A percentile compares a stretch with the other conserved stretches of the same genome.
Conservation (phyloP, 2,797 vertebrate species). For the Coccyzus lansbergi region DNA sequence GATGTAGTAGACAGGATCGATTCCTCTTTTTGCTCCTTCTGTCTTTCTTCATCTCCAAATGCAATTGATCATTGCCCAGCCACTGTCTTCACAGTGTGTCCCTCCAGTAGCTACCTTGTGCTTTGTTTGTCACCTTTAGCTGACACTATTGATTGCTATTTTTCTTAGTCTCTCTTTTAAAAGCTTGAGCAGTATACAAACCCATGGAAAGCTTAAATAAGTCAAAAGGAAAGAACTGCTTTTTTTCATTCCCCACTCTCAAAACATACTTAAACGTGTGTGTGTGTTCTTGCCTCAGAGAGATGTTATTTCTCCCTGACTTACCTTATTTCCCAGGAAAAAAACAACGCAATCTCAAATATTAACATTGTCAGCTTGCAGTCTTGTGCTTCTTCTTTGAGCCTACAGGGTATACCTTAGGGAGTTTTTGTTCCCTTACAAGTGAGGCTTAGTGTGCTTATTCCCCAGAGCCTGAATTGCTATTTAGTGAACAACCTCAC, state of each 20-base stretch:
- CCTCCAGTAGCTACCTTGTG: neutral
- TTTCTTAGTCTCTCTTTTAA: conserved; percentile 34
- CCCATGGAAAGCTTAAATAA: neutral
- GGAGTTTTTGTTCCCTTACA: conserved; percentile 46
- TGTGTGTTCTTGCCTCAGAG: conserved; percentile 20
- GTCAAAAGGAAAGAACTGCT: conserved; percentile 31
- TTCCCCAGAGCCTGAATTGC: neutral
- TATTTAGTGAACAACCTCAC: conserved; percentile 22
- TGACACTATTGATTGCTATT: conserved; percentile 44
- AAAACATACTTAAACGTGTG: neutral
- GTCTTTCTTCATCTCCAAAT: conserved; percentile 33
- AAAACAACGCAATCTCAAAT: conserved; percentile 27
- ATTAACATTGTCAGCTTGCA: conserved; percentile 42
- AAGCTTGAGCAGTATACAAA: conserved; percentile 39
- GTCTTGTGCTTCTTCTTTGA: neutral
- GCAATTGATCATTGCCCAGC: conserved; percentile 39
- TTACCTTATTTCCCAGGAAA: conserved; percentile 27
- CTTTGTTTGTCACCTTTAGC: conserved; percentile 49
- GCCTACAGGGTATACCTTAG: neutral
- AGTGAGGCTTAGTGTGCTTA: neutral
- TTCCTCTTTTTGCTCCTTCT: conserved; percentile 19
- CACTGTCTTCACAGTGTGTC: neutral
- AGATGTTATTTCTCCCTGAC: conserved; percentile 47
- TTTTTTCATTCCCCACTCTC: neutral
- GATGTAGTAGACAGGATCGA: neutral